Conservation (phyloP, 2,113 vertebrate genomes). For the Penelope pileata region DNA sequence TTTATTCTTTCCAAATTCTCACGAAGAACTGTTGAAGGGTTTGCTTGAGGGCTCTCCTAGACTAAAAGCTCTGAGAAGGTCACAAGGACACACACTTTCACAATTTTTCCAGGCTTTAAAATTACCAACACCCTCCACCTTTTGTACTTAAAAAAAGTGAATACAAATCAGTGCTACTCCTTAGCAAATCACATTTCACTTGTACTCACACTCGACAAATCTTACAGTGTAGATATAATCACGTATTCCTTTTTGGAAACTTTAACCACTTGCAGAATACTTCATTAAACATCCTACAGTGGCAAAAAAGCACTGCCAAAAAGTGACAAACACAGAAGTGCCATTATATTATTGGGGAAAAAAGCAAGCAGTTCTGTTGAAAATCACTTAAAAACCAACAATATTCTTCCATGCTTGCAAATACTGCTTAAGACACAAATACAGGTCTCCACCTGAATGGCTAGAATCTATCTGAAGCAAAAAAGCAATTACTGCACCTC, state of each 20-base stretch:
- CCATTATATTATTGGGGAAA: neutral
- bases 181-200: neutral
- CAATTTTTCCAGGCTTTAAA: neutral
- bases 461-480: neutral
- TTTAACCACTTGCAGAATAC: neutral
- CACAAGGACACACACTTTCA: neutral
- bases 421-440: neutral
- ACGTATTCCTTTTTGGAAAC: neutral
- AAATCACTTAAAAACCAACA: neutral
- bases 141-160: rapidly evolving
- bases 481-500: neutral
- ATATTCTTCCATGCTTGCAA: neutral
- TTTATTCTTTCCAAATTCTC: neutral
- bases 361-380: neutral
- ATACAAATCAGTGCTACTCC: neutral
- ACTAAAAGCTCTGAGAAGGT: neutral
- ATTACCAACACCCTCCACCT: neutral
- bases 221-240: neutral
- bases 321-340: too few species aligned
- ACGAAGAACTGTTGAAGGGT: neutral
- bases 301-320: neutral
- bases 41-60: neutral
- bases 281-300: neutral
- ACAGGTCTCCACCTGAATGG: neutral
- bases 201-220: neutral